These are phyloP conservation scores for Merluccius polli DNA, from an alignment of 2,797 vertebrate genomes.

Conservation along the genomic window DNA sequence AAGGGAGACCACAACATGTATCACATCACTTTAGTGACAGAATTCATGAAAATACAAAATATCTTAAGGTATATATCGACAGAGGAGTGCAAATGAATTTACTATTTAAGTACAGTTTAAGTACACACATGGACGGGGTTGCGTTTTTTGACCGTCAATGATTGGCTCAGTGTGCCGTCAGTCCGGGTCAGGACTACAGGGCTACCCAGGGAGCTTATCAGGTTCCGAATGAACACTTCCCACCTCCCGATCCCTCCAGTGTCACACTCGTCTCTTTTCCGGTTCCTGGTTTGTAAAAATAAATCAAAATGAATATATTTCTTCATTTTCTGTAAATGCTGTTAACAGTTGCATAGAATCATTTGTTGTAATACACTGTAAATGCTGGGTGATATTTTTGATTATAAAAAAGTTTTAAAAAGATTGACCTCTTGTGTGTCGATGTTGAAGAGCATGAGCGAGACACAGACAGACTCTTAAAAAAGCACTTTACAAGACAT, in stretches of 20 bases:
- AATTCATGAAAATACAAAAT: constrained; percentile 41
- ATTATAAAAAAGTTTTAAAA: constrained; percentile 67
- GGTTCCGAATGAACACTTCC: constrained; percentile 51
- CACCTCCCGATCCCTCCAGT: constrained; percentile 34
- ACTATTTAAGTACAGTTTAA: constrained; percentile 38
- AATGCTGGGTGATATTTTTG: constrained; percentile 80
- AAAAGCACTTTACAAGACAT: not conserved
- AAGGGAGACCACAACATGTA: not conserved
- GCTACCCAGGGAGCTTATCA: constrained; percentile 49
- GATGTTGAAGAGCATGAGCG: not conserved
- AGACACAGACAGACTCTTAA: not conserved
- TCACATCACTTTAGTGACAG: constrained; percentile 24
- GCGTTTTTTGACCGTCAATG: constrained; percentile 30
- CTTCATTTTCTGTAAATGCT: constrained; percentile 78
- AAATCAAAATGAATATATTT: constrained; percentile 73
- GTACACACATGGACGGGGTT: constrained; percentile 27
- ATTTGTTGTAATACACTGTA: constrained; percentile 78
- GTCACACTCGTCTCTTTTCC: constrained; percentile 44
- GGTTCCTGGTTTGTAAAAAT: constrained; percentile 68
- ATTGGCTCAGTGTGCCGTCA: constrained; percentile 37
- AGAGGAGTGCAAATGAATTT: constrained; percentile 38
- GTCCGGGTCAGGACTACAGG: constrained; percentile 44
- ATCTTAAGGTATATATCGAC: constrained; percentile 35
- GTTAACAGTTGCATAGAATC: constrained; percentile 69
- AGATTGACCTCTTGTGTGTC: constrained; percentile 21